Evolutionary conservation across 2,797 vertebrate species (phyloP).

Genomic region (Phyllotis vaccarum): DNA sequence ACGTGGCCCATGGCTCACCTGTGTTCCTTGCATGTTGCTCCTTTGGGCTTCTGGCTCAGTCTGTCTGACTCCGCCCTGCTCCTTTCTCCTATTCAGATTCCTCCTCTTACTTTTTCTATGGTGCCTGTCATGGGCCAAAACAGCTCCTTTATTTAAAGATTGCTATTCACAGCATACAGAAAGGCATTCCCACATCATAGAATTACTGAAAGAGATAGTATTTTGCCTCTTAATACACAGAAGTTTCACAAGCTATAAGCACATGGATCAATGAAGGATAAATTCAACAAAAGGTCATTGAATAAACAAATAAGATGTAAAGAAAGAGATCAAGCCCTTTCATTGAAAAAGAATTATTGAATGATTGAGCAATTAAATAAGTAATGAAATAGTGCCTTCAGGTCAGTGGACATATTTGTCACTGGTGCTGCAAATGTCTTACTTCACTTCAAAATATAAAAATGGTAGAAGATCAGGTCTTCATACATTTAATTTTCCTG

Average conservation of each 20-base stretch:
- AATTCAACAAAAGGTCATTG: not conserved
- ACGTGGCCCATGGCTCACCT: too few species aligned
- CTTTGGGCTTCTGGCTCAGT: too few species aligned
- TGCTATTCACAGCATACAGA: too few species aligned
- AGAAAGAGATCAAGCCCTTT: not conserved
- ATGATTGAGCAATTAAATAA: constrained; percentile 23
- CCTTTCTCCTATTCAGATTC: too few species aligned
- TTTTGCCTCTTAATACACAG: not conserved
- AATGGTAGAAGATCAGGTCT: not conserved
- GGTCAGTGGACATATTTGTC: not conserved
- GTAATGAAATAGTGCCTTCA: not conserved
- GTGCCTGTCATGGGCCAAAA: too few species aligned
- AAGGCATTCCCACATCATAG: too few species aligned
- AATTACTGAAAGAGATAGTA: not conserved
- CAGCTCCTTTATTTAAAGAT: too few species aligned
- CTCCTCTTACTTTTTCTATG: too few species aligned
- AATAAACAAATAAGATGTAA: constrained; percentile 19
- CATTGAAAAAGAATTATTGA: not conserved
- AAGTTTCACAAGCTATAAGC: not conserved
- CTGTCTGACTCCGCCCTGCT: too few species aligned
- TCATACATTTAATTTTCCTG: constrained; percentile 25
- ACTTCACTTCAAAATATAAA: not conserved
- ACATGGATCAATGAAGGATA: not conserved
- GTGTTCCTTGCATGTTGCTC: too few species aligned
- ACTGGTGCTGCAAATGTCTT: not conserved